These are phyloP conservation scores for Chitala chitala DNA, from an alignment of 2,113 vertebrate species.

Conservation along the genomic window DNA sequence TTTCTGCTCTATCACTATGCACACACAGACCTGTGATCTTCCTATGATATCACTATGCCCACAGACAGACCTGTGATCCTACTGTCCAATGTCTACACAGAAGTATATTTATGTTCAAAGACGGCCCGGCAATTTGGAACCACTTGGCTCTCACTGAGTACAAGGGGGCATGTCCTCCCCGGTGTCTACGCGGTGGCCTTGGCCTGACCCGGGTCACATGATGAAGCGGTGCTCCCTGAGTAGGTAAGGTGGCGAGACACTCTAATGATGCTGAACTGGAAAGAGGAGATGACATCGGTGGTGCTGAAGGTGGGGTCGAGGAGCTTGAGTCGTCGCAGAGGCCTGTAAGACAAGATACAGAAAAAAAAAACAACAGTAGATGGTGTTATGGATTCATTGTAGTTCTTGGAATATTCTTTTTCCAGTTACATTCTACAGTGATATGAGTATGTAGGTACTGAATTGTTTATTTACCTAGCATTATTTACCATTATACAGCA, in stretches of 20 bases:
- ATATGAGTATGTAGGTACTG: too few species aligned
- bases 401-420: too few species aligned
- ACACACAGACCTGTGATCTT: neutral
- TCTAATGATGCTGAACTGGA: conserved; percentile 78
- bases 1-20: too few species aligned
- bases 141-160: conserved; percentile 53
- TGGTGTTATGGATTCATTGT: neutral
- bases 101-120: neutral
- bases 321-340: conserved; percentile 58
- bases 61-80: too few species aligned
- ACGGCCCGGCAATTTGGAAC: neutral
- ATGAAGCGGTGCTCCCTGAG: conserved; percentile 75
- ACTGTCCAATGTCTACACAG: neutral
- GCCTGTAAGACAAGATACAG: conserved; percentile 37
- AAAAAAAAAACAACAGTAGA: conserved; percentile 16
- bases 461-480: too few species aligned
- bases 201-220: conserved; percentile 80
- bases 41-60: neutral
- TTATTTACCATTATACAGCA: too few species aligned
- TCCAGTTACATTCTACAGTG: too few species aligned
- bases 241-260: conserved; percentile 76
- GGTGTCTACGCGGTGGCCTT: conserved; percentile 69
- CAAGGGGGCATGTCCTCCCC: conserved; percentile 55
- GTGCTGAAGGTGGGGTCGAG: conserved; percentile 65
- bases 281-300: conserved; percentile 59